phyloP scores from a whole-genome alignment of 2,888 invertebrate species.

The Ornithoptera alexandrae region DNA sequence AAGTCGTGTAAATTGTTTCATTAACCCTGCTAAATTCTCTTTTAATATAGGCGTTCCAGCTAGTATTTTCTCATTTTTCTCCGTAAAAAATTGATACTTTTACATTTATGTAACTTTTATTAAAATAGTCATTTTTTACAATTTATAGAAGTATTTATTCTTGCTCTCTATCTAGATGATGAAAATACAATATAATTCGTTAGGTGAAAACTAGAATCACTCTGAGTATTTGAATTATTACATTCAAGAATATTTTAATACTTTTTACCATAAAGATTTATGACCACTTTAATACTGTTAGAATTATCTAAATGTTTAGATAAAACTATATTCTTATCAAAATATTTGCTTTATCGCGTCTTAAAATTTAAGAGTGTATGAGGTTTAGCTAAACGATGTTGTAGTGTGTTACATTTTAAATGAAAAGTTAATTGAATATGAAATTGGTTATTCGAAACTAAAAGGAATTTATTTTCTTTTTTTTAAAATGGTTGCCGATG shows the following conservation, averaged over 20 bases:
- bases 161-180: no score
- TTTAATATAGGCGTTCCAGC: no score
- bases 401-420: not conserved
- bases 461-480: not conserved
- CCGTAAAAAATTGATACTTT: no score
- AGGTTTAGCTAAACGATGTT: not conserved
- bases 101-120: no score
- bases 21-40: no score
- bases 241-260: conserved; percentile 5
- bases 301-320: conserved; percentile 18
- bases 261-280: not conserved
- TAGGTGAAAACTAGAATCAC: no score
- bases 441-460: not conserved
- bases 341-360: conserved; percentile 5
- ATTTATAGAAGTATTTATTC: no score
- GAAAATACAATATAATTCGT: no score
- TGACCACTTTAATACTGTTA: not conserved
- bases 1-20: no score
- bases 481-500: conserved; percentile 38
- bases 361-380: not conserved
- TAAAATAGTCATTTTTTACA: no score
- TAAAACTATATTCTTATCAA: conserved; percentile 16
- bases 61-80: no score
- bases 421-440: not conserved
- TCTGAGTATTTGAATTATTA: not conserved